These are phyloP conservation scores for Lepilemur ruficaudatus DNA, from an alignment of 2,797 vertebrate species.

Conservation along the genomic window DNA sequence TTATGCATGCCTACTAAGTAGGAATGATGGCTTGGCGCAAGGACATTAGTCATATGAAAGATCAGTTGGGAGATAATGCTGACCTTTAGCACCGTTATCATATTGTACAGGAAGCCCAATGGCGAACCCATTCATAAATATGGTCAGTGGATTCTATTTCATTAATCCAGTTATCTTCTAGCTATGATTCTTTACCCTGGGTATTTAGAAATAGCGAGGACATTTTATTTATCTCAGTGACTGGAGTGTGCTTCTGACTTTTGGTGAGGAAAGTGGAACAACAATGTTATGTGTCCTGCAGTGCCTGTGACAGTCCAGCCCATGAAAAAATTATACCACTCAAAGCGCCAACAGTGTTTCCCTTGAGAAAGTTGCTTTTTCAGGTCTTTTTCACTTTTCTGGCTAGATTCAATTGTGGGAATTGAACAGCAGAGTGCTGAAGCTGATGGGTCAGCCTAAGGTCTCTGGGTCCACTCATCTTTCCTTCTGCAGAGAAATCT, in stretches of 20 bases:
- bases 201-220: background rate
- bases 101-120: background rate
- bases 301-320: background rate
- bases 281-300: background rate
- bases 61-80: background rate
- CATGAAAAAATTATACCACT: background rate
- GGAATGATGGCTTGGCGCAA: background rate
- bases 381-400: background rate
- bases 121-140: background rate
- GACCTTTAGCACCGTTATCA: background rate
- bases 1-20: background rate
- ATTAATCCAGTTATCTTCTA: background rate
- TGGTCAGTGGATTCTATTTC: background rate
- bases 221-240: background rate
- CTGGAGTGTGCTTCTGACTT: background rate
- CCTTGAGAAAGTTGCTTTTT: background rate
- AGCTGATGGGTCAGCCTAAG: background rate
- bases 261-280: background rate
- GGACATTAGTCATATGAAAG: background rate
- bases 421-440: background rate
- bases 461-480: background rate
- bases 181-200: background rate
- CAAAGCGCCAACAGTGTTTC: background rate
- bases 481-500: background rate
- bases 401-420: background rate